These are phyloP conservation scores for Tinamus major DNA, from an alignment of 2,797 vertebrate genomes.

Conservation along the genomic window DNA sequence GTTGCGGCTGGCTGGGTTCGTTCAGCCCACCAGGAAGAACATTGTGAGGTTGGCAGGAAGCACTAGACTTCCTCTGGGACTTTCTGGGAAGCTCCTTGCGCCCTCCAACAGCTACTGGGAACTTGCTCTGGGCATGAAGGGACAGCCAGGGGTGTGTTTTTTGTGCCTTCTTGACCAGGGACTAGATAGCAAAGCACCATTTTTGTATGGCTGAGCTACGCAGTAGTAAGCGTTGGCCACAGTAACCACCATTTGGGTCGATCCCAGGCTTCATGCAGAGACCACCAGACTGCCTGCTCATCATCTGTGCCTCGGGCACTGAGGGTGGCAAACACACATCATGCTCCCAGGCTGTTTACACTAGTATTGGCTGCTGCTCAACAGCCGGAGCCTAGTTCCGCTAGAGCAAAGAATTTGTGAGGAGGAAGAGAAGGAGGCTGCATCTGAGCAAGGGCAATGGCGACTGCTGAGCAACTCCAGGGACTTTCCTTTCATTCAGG, in stretches of 20 bases:
- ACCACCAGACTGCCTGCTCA: background rate
- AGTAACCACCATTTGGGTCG: rapidly evolving
- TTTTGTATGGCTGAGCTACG: rapidly evolving
- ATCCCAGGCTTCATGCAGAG: background rate
- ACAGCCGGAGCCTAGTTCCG: background rate
- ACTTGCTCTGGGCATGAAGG: background rate
- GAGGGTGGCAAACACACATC: background rate
- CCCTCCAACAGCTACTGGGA: background rate
- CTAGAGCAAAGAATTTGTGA: background rate
- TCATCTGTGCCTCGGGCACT: background rate
- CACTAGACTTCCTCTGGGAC: background rate
- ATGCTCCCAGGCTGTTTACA: rapidly evolving
- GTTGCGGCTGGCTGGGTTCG: background rate
- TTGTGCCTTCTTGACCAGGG: rapidly evolving
- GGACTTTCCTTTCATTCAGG: background rate
- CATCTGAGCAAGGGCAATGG: background rate
- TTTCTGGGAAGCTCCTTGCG: rapidly evolving
- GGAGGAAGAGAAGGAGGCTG: background rate
- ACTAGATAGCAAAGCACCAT: background rate
- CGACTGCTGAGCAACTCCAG: background rate
- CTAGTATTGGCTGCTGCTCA: background rate
- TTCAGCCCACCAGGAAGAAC: background rate
- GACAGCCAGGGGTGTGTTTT: background rate
- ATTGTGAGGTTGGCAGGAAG: background rate
- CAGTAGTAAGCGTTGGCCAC: background rate